Evolutionary conservation across 2,797 vertebrate species (phyloP).

Genomic region (Melanotaenia parkinsoni): DNA sequence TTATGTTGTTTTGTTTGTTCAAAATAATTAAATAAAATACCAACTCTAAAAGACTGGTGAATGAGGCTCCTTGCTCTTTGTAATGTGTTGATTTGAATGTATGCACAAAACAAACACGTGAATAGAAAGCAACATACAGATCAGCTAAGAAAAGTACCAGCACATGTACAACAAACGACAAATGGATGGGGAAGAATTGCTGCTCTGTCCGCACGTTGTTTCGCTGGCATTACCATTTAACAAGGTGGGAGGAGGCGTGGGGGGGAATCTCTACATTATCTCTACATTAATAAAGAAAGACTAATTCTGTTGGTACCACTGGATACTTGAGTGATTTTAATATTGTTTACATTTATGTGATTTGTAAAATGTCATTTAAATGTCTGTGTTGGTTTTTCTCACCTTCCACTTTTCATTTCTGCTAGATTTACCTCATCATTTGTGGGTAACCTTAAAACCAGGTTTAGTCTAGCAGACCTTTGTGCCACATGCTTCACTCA

Average conservation of each 20-base stretch:
- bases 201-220: neutral
- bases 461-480: conserved; percentile 1
- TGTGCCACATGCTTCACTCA: conserved; percentile 37
- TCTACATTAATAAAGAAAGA: neutral
- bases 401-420: neutral
- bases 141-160: neutral
- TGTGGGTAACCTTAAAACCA: neutral
- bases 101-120: neutral
- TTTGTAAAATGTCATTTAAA: neutral
- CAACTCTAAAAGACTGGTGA: too few species aligned
- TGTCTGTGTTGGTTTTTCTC: neutral
- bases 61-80: too few species aligned
- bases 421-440: neutral
- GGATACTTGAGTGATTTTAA: neutral
- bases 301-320: neutral
- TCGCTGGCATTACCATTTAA: neutral
- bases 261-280: too few species aligned
- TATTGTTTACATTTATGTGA: neutral
- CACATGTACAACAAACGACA: neutral
- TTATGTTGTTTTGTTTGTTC: too few species aligned
- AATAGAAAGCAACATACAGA: neutral
- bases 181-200: neutral
- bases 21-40: too few species aligned
- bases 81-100: neutral
- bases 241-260: too few species aligned